These are phyloP conservation scores for Lacerta agilis DNA, from an alignment of 2,797 vertebrate genomes.

Conservation along the genomic window DNA sequence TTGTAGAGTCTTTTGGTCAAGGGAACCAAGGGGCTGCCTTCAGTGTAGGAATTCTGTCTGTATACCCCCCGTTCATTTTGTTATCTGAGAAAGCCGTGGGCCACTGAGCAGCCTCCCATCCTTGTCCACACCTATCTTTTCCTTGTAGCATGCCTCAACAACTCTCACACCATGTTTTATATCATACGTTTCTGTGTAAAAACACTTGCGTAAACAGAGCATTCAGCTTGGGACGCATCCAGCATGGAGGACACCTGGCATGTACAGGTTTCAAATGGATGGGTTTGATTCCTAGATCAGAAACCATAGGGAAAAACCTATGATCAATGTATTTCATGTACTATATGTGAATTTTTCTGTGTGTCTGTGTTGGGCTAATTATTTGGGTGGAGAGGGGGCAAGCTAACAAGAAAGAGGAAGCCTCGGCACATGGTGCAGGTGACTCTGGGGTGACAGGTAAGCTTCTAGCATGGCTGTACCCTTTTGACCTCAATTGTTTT, in stretches of 20 bases:
- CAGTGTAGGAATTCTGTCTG: neutral
- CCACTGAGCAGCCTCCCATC: slow-evolving; percentile 47
- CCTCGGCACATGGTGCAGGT: slow-evolving; percentile 18
- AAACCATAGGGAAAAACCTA: neutral
- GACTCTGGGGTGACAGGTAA: slow-evolving; percentile 34
- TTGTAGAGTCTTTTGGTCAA: neutral
- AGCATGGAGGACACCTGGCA: slow-evolving; percentile 28
- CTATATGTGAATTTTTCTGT: neutral
- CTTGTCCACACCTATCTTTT: slow-evolving; percentile 21
- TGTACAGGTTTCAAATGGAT: slow-evolving; percentile 33
- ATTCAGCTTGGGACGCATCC: slow-evolving; percentile 25
- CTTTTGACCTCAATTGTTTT: slow-evolving; percentile 1
- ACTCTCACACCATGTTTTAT: slow-evolving; percentile 43
- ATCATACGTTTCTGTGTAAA: slow-evolving; percentile 32
- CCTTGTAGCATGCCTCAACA: slow-evolving; percentile 43
- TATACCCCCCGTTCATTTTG: neutral
- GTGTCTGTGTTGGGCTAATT: neutral
- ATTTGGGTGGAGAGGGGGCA: neutral
- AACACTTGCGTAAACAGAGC: neutral
- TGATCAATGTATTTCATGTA: neutral
- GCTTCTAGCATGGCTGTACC: neutral
- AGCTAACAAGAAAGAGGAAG: neutral
- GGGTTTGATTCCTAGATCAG: slow-evolving; percentile 27
- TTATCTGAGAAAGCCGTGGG: slow-evolving; percentile 42
- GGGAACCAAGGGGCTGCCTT: too few species aligned